Percentiles rank a stretch among this genome's conserved stretches.
Conservation (phyloP, 2,888 invertebrate species). For the Maniola hyperantus region DNA sequence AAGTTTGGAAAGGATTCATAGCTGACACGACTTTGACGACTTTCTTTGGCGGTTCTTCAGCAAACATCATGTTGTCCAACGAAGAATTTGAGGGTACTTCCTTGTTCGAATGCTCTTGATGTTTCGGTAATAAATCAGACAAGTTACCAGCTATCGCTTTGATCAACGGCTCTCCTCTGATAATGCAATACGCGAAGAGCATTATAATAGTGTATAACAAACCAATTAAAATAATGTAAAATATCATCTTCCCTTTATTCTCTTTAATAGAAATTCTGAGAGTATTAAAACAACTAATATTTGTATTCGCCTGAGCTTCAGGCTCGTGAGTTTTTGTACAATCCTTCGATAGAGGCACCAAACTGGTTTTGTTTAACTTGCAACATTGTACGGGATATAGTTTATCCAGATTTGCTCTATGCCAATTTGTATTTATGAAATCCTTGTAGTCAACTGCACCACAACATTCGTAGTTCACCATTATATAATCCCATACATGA, state of each 20-base stretch:
- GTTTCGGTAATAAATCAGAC: slow-evolving; percentile 46
- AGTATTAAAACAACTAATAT: slow-evolving; percentile 59
- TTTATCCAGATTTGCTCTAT: slow-evolving; percentile 49
- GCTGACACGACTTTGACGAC: slow-evolving; percentile 67
- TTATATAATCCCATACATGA: slow-evolving; percentile 61
- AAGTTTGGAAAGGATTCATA: slow-evolving; percentile 62
- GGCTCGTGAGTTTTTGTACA: slow-evolving; percentile 52
- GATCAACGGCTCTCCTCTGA: slow-evolving; percentile 62
- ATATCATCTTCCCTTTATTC: slow-evolving; percentile 59
- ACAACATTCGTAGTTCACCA: slow-evolving; percentile 70
- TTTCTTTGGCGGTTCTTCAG: slow-evolving; percentile 65
- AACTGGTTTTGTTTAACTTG: slow-evolving; percentile 54
- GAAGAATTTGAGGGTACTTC: slow-evolving; percentile 48
- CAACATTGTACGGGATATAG: slow-evolving; percentile 69
- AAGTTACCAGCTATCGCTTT: slow-evolving; percentile 49
- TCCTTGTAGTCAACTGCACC: slow-evolving; percentile 61
- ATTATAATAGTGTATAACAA: slow-evolving; percentile 53
- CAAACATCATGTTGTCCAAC: slow-evolving; percentile 58
- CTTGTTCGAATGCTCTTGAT: slow-evolving; percentile 39
- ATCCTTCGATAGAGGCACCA: slow-evolving; percentile 54
- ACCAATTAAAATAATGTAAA: slow-evolving; percentile 51
- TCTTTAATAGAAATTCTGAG: slow-evolving; percentile 53
- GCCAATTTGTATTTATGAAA: slow-evolving; percentile 62
- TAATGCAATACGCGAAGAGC: slow-evolving; percentile 64
- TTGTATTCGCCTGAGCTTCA: slow-evolving; percentile 46